Base-by-base conservation (phyloP, 1,140 invertebrate species). In the Drosophila albomicans region DNA sequence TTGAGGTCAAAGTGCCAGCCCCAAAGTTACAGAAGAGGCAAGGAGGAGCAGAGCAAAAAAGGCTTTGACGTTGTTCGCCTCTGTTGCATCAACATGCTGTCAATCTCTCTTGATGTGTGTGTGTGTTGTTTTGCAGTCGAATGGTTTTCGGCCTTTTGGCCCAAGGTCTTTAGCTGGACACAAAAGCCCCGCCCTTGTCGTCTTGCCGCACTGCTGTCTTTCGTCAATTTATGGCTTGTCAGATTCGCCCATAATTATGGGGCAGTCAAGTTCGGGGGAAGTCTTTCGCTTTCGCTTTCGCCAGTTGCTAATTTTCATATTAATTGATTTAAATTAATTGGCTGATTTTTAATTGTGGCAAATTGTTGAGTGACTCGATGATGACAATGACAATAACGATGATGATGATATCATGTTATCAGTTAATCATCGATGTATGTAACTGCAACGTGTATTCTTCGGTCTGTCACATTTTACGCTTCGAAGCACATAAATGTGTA, bases 1-100 rank as follows among this genome's bases (percentile, higher is more conserved):
- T 68, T 75, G 79, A 88, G 84, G 82, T 86, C 76, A 87, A 87
- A 77, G 62, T 69, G 58, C 64, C 30, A 38, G 35, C 7, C 35
- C 7, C 35, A 38, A 25, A 54, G 16, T 46, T n/a, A 67, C 43
- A 1, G 20, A 35, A 8, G 45, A 32, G 0, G 15, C 35, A 0
- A 38, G 8, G 1, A 11, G 20, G 56, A 6, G 46, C 20, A 20
- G 28, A 32, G 16, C 11, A 38, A 3, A 13, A 7, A 35, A 71
- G 3, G 49, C 16, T 48, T 13, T 43, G 41, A n/a, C 41, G 28
- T 35, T 54, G 51, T 25, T 4, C 20, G 20, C 51, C 13, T 28
- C 35, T 25, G 54, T 5, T 43, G 59, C 59, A 35, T 63, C 43
- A 62, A 62, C 45, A 32, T 46, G 41, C 41, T 32, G 35, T 52